phyloP scores from a whole-genome alignment of 1,140 invertebrate species.

The Polypedilum pembai region DNA sequence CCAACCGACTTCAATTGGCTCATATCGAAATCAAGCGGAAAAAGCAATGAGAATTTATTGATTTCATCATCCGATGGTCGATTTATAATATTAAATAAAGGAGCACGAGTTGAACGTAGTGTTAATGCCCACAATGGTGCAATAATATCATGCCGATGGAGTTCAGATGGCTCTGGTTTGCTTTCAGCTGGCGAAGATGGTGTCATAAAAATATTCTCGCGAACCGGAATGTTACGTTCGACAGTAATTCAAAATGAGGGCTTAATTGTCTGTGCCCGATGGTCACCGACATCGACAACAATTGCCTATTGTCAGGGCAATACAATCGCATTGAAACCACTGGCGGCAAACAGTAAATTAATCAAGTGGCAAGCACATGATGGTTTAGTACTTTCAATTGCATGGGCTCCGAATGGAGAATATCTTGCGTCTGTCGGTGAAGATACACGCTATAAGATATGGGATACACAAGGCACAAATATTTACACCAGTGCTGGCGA shows the following conservation, averaged over 20 bases:
- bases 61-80: slow-evolving; percentile 84
- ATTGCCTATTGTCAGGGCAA: slow-evolving; percentile 80
- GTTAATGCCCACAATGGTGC: slow-evolving; percentile 91
- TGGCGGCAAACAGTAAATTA: slow-evolving; percentile 82
- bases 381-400: slow-evolving; percentile 75
- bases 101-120: slow-evolving; percentile 85
- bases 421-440: slow-evolving; percentile 89
- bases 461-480: slow-evolving; percentile 83
- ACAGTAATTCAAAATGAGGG: slow-evolving; percentile 74
- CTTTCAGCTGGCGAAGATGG: slow-evolving; percentile 95
- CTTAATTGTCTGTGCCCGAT: slow-evolving; percentile 73
- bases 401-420: slow-evolving; percentile 83
- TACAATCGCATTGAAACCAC: slow-evolving; percentile 78
- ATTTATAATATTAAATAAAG: slow-evolving; percentile 68
- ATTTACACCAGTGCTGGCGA: slow-evolving; percentile 74
- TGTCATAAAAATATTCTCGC: slow-evolving; percentile 91
- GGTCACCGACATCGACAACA: slow-evolving; percentile 77
- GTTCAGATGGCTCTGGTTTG: slow-evolving; percentile 83
- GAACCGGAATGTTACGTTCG: slow-evolving; percentile 89
- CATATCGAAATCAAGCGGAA: slow-evolving; percentile 52
- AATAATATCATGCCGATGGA: slow-evolving; percentile 78
- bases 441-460: slow-evolving; percentile 92
- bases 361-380: slow-evolving; percentile 95
- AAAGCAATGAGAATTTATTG: slow-evolving; percentile 74
- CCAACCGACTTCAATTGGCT: slow-evolving; percentile 83